Base-by-base conservation (phyloP, 1,140 invertebrate species). In the Anastatus disparis region DNA sequence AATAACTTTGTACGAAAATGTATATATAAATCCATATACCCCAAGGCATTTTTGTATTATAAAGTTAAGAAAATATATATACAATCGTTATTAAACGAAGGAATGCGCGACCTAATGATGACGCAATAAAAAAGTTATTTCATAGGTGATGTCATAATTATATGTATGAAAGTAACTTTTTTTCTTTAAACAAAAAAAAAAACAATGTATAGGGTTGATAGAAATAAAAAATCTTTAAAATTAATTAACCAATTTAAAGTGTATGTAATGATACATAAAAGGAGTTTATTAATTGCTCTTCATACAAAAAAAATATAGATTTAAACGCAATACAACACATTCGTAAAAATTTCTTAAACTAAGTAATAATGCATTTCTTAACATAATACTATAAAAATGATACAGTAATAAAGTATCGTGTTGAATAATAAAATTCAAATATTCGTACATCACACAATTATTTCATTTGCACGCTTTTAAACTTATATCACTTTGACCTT, bases 401-500 rank as follows among this genome's bases (percentile, higher is more conserved):
- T 68, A 59, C n/a, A 29, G 10, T 68, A n/a, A n/a, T n/a, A n/a
- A n/a, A n/a, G n/a, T n/a, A n/a, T n/a, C n/a, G n/a, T n/a, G n/a
- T n/a, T n/a, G n/a, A n/a, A n/a, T n/a, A n/a, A n/a, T n/a, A n/a
- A 20, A 40, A 64, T 38, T 22, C 38, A 46, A 20, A 63, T 15
- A 63, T 10, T 70, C 68, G 24, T 56, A 56, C 17, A 64, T 48
- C 50, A 64, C 59, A 15, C 31, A 64, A n/a, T 63, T 27, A 48
- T 24, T 15, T 4, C 52, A 58, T 53, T 64, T 70, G 62, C 31
- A 63, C 59, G 20, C 24, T 24, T 63, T 56, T 63, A 63, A 64
- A 38, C 13, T 58, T 64, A 63, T 64, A 64, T 70, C 68, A 70
- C 59, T 70, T 7, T 64, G 20, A 53, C 40, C 59, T 52, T 62